Percentiles rank a stretch among this genome's conserved stretches.
These are phyloP conservation scores for Eutrigla gurnardus DNA, from an alignment of 2,797 vertebrate genomes.

Conservation along the genomic window DNA sequence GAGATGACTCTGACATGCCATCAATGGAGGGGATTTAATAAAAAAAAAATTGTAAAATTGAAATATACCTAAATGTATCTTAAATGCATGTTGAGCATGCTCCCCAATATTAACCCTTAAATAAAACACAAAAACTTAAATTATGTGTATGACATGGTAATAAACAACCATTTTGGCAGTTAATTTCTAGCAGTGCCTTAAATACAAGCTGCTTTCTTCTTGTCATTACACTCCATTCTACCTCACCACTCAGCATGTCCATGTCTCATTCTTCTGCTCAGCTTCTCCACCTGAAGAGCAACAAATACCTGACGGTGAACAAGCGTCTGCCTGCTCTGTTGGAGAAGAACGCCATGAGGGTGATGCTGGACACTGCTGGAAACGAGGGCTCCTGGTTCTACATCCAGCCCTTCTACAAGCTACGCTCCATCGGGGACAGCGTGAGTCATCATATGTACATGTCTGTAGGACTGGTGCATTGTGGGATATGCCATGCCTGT, in stretches of 20 bases:
- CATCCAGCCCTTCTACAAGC: slow-evolving; percentile 98
- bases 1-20: background rate
- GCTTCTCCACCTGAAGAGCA: slow-evolving; percentile 98
- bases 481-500: background rate
- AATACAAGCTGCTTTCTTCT: slow-evolving; percentile 1
- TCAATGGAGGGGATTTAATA: background rate
- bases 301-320: slow-evolving; percentile 98
- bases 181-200: background rate
- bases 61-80: background rate
- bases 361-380: slow-evolving; percentile 95
- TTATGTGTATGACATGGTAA: background rate
- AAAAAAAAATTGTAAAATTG: too few relatives aligned
- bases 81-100: background rate
- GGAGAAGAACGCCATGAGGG: slow-evolving; percentile 98
- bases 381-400: slow-evolving; percentile 99
- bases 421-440: slow-evolving; percentile 96
- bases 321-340: slow-evolving; percentile 95
- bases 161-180: background rate
- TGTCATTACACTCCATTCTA: background rate
- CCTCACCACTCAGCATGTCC: background rate
- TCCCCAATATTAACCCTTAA: background rate
- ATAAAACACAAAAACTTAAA: background rate
- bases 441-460: slow-evolving; percentile 82
- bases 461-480: slow-evolving; percentile 2
- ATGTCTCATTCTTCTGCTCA: slow-evolving; percentile 62